phyloP scores from a whole-genome alignment of 2,888 invertebrate genomes.

The Tetranychus truncatus region DNA sequence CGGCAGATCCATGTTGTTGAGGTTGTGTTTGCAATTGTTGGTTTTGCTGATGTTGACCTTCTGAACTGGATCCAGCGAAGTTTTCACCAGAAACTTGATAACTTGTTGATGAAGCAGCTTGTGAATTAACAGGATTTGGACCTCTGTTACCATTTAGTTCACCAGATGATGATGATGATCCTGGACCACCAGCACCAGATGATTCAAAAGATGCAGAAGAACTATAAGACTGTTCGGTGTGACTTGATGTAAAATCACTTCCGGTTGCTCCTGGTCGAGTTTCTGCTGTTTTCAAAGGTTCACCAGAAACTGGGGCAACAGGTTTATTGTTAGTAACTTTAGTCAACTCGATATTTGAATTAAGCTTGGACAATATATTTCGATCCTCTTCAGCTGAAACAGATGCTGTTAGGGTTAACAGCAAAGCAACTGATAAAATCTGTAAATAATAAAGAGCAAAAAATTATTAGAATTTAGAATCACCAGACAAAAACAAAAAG shows the following conservation, averaged over 20 bases:
- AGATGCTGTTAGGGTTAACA: neutral
- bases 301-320: neutral
- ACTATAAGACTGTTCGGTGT: neutral
- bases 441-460: neutral
- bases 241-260: neutral
- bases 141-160: neutral
- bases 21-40: neutral
- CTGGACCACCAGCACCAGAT: neutral
- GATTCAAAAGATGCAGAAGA: neutral
- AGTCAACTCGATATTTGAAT: neutral
- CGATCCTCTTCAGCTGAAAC: neutral
- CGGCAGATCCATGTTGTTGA: neutral
- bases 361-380: neutral
- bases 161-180: neutral
- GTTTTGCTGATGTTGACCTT: neutral
- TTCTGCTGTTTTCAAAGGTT: neutral
- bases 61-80: neutral
- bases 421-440: neutral
- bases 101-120: neutral
- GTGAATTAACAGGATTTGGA: neutral
- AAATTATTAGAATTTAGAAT: neutral
- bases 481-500: neutral
- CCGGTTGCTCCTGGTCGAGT: neutral
- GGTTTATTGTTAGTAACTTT: neutral
- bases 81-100: constrained; percentile 1